Evolutionary conservation across 2,113 vertebrate species (phyloP), one percentile per base, ranked within the genome.

Genomic region (Uropsilus gracilis): DNA sequence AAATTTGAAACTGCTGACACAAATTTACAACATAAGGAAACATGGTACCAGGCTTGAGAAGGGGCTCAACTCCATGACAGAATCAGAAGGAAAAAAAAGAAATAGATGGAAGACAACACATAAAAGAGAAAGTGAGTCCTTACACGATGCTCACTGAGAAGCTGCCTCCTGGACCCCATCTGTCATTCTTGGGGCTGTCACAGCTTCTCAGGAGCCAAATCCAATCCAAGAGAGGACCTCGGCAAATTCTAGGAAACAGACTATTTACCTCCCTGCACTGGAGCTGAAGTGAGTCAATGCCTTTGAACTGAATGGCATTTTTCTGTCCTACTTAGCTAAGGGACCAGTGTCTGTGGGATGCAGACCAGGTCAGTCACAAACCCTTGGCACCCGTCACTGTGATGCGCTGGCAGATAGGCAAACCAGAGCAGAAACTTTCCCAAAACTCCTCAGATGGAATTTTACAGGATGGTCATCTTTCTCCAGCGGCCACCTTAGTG

Each of bases 1-100:
- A 63, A 96, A 95, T 89, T 95, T 82, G 72, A 82, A 95, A 89
- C 69, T 22, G 30, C 66, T 6, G 34, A 85, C 63, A 39, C 39
- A 34, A 34, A 91, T 91, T 86, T 82, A 39, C 57, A 96, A 63
- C 32, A 2, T 50, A 11, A 42, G 64, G 63, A 85, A 89, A 71
- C 30, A 5, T 16, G 17, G 28, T 1, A 0, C 0, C 11, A 8
- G 30, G 57, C 66, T 73, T 53, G 59, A 72, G 72, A 83, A 87
- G 85, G 69, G 34, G 53, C 78, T 91, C 83, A 4, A 34, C 22
- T 88, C 89, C 55, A 17, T 16, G 90, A 81, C 32, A 32, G 10
- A 63, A 53, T 75, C 77, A 81, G 77, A 94, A 44, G 48, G 48
- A 32, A 12, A 59, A 88, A 66, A 88, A 66, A 69, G 37, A 24